phyloP scores from a whole-genome alignment of 2,888 invertebrate species.

The Apoda limacodes region DNA sequence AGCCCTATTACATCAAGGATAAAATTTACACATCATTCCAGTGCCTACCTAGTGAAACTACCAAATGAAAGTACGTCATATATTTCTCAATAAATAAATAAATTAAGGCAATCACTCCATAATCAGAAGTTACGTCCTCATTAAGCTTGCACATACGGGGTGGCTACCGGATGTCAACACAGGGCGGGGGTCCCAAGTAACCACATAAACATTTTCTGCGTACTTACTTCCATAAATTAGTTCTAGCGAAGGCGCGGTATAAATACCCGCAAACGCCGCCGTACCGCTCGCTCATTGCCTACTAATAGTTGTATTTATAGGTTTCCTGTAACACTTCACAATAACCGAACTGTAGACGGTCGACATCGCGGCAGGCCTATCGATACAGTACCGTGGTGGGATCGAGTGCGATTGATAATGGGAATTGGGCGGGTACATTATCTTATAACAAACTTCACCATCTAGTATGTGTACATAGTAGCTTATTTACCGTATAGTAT shows the following conservation, averaged over 20 bases:
- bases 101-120: slow-evolving; percentile 22
- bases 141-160: slow-evolving; percentile 32
- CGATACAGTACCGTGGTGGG: no score
- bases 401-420: no score
- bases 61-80: no score
- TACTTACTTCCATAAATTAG: slow-evolving; percentile 69
- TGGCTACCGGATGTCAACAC: slow-evolving; percentile 55
- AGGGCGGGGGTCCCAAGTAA: slow-evolving; percentile 36
- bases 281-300: slow-evolving; percentile 55
- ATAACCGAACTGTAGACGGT: no score
- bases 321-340: slow-evolving; percentile 45
- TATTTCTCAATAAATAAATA: no score
- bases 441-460: no score
- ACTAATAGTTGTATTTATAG: slow-evolving; percentile 62
- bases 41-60: no score
- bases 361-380: slow-evolving; percentile 17
- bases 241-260: slow-evolving; percentile 63
- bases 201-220: slow-evolving; percentile 67
- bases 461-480: no score
- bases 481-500: no score
- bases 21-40: no score
- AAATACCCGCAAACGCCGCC: slow-evolving; percentile 60
- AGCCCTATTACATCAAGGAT: no score
- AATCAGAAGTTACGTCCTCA: slow-evolving; percentile 23
- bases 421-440: no score